These are phyloP conservation scores for Tangara arthus DNA, from an alignment of 2,797 vertebrate species.

Conservation along the genomic window DNA sequence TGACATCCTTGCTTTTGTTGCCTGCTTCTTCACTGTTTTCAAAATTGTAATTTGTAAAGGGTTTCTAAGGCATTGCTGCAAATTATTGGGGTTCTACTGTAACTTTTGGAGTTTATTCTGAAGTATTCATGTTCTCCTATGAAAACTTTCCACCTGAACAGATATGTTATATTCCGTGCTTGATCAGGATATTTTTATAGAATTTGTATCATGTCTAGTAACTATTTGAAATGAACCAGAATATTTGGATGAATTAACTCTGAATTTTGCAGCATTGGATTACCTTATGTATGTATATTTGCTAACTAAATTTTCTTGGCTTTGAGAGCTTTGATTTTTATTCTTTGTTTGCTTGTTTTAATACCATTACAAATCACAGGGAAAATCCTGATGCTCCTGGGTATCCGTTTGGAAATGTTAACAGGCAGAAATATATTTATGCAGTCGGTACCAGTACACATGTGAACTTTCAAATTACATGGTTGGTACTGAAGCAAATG, in stretches of 20 bases:
- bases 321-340: slow-evolving; percentile 45
- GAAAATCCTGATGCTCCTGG: slow-evolving; percentile 37
- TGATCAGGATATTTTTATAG: slow-evolving; percentile 56
- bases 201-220: slow-evolving; percentile 40
- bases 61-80: slow-evolving; percentile 46
- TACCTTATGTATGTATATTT: slow-evolving; percentile 51
- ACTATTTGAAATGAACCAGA: slow-evolving; percentile 55
- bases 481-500: slow-evolving; percentile 37
- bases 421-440: slow-evolving; percentile 43
- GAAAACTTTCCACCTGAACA: slow-evolving; percentile 50
- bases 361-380: slow-evolving; percentile 21
- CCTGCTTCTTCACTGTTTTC: slow-evolving; percentile 50
- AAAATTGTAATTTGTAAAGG: slow-evolving; percentile 48
- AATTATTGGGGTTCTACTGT: slow-evolving; percentile 62
- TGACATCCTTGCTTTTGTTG: slow-evolving; percentile 64
- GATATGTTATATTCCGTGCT: slow-evolving; percentile 19
- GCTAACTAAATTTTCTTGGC: slow-evolving; percentile 56
- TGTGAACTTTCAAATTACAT: slow-evolving; percentile 61
- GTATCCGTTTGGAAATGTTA: neutral
- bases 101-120: slow-evolving; percentile 49
- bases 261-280: slow-evolving; percentile 64
- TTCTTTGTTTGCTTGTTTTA: slow-evolving; percentile 12
- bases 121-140: slow-evolving; percentile 37
- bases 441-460: slow-evolving; percentile 33
- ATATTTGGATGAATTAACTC: slow-evolving; percentile 47